Percentiles rank a stretch among this genome's conserved stretches.
Evolutionary conservation across 64 coral and sea anemone genomes (phyloP).

Genomic region (Stylophora pistillata): DNA sequence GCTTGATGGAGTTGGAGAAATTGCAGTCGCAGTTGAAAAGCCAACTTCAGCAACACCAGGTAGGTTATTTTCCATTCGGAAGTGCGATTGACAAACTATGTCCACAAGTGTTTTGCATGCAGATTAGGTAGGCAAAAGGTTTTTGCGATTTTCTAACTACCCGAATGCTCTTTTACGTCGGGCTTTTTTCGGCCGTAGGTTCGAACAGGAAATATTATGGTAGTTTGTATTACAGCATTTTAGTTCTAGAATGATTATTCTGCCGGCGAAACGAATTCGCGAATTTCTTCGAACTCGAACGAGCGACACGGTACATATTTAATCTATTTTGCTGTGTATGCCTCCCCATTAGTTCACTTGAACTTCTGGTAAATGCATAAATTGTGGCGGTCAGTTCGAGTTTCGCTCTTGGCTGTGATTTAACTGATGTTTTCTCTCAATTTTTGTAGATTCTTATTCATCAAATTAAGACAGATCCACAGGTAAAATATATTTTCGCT

Average conservation of each 20-base stretch:
- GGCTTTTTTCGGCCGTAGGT: not conserved
- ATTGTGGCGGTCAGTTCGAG: not conserved
- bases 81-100: conserved; percentile 43
- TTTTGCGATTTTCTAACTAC: conserved; percentile 49
- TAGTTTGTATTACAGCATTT: not conserved
- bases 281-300: conserved; percentile 28
- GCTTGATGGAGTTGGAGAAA: conserved; percentile 86
- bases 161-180: conserved; percentile 47
- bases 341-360: conserved; percentile 41
- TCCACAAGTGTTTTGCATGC: conserved; percentile 57
- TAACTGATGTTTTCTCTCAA: conserved; percentile 24
- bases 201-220: not conserved
- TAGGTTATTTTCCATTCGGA: conserved; percentile 53
- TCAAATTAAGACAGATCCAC: conserved; percentile 85
- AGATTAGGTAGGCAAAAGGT: conserved; percentile 11
- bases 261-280: not conserved
- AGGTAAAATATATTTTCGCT: conserved; percentile 74
- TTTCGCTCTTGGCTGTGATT: conserved; percentile 31
- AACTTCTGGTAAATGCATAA: conserved; percentile 13
- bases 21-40: conserved; percentile 81
- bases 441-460: conserved; percentile 83
- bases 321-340: conserved; percentile 48
- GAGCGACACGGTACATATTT: conserved; percentile 50
- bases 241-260: not conserved
- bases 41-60: conserved; percentile 92